phyloP scores from a whole-genome alignment of 2,797 vertebrate genomes.

The Coranthus polyacanthus region DNA sequence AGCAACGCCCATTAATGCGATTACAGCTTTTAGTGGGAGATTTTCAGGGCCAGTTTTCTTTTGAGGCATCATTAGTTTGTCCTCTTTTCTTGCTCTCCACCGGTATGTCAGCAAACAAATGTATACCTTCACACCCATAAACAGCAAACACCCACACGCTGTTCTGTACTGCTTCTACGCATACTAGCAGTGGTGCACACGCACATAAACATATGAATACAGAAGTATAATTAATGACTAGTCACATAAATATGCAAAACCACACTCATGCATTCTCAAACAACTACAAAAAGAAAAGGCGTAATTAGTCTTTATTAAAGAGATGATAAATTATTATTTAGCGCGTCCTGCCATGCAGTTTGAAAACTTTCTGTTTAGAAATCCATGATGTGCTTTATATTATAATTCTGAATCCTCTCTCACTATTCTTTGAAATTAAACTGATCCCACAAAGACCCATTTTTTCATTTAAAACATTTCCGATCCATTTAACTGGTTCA shows the following conservation, averaged over 20 bases:
- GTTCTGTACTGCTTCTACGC: neutral
- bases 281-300: slow-evolving; percentile 2
- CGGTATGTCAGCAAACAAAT: slow-evolving; percentile 59
- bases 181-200: neutral
- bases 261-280: slow-evolving; percentile 22
- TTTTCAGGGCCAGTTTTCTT: slow-evolving; percentile 76
- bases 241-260: slow-evolving; percentile 23
- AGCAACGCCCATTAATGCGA: slow-evolving; percentile 76
- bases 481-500: slow-evolving; percentile 51
- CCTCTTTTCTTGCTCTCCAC: slow-evolving; percentile 48
- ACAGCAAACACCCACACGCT: slow-evolving; percentile 11
- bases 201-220: slow-evolving; percentile 23
- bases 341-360: slow-evolving; percentile 39
- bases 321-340: slow-evolving; percentile 62
- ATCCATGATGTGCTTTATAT: slow-evolving; percentile 54
- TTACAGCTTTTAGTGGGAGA: slow-evolving; percentile 80
- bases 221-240: slow-evolving; percentile 2
- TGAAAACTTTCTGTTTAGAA: slow-evolving; percentile 69
- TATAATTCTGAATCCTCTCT: slow-evolving; percentile 55
- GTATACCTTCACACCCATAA: slow-evolving; percentile 24
- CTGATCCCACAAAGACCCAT: slow-evolving; percentile 55
- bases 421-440: slow-evolving; percentile 73
- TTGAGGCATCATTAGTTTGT: slow-evolving; percentile 70
- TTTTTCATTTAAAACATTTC: slow-evolving; percentile 69
- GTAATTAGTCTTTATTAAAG: slow-evolving; percentile 50